Evolutionary conservation across 2,888 invertebrate genomes (phyloP), one percentile per base, ranked within the genome.

Genomic region (Augochlorella aurata): DNA sequence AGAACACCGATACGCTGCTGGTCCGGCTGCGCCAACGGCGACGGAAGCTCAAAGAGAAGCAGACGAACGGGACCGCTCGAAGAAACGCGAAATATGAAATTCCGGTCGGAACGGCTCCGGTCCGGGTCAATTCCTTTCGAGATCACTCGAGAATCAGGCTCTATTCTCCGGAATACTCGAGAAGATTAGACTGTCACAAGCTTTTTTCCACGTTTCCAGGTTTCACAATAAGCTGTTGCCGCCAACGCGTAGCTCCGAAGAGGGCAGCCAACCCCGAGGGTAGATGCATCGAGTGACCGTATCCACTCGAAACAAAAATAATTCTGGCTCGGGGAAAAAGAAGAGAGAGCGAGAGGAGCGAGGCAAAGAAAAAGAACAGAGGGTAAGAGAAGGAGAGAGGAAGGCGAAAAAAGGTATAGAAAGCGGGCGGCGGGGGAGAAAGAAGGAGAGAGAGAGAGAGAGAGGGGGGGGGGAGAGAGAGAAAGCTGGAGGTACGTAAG

Each of bases 221-320:
- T 90, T 90, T 90, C 87, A 88, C 89, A 90, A 91, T 90, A 88
- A 91, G 89, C 89, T 84, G 86, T 83, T 81, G 86, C 79, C 85
- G 89, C 88, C 85, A 85, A 83, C 80, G 86, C 79, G 86, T 52
- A 78, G 77, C 80, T 74, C 74, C 70, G 68, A 74, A 76, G 81
- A 80, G 77, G 87, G 74, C 80, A 63, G 61, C 78, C 24, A 5
- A 77, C 83, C 76, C 77, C 29, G 85, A 84, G 88, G 88, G 87
- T 82, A 83, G 86, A 77, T 83, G 89, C 90, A 92, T 91, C 91
- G 92, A 92, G 92, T 93, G 93, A 93, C 93, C 93, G 92, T 92
- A 93, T 92, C 92, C 93, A 93, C 93, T 93, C 89, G 92, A 93
- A 92, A 91, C 90, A 93, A 93, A 93, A 93, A 93, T 93, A 93